A percentile compares a stretch with the other conserved stretches of the same genome.
Evolutionary conservation across 2,113 vertebrate genomes (phyloP).

Genomic region (Melanerpes formicivorus): DNA sequence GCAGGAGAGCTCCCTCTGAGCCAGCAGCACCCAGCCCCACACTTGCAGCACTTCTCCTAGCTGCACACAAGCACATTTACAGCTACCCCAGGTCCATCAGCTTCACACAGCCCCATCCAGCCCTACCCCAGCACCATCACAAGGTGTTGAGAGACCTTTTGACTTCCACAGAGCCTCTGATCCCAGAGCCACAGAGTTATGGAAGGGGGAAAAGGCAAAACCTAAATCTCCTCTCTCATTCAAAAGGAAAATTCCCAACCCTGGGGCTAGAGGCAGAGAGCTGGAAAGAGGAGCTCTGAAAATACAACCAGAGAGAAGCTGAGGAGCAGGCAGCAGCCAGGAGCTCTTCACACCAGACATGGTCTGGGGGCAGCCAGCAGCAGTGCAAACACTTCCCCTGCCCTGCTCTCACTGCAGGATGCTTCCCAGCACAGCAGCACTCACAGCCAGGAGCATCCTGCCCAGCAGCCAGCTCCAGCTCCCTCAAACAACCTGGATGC

Average conservation of each 20-base stretch:
- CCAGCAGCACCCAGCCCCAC: background rate
- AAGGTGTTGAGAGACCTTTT: background rate
- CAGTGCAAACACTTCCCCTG: background rate
- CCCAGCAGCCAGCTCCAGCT: background rate
- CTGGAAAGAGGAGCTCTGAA: background rate
- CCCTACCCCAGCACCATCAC: constrained; percentile 4
- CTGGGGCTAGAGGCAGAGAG: background rate
- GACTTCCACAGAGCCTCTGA: background rate
- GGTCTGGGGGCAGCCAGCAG: background rate
- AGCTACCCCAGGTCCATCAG: background rate
- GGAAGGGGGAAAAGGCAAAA: background rate
- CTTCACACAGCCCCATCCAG: background rate
- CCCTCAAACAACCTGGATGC: background rate
- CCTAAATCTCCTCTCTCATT: background rate
- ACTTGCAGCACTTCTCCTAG: background rate
- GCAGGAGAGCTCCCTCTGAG: background rate
- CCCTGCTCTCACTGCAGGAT: background rate
- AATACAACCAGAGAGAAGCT: background rate
- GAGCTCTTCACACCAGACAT: background rate
- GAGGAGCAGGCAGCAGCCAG: background rate
- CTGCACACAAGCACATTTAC: background rate
- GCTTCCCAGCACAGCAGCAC: background rate
- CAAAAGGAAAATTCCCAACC: background rate
- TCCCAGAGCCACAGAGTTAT: background rate
- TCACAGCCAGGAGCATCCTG: background rate